Base-by-base conservation (phyloP, 2,797 vertebrate genomes). In the Alca torda region DNA sequence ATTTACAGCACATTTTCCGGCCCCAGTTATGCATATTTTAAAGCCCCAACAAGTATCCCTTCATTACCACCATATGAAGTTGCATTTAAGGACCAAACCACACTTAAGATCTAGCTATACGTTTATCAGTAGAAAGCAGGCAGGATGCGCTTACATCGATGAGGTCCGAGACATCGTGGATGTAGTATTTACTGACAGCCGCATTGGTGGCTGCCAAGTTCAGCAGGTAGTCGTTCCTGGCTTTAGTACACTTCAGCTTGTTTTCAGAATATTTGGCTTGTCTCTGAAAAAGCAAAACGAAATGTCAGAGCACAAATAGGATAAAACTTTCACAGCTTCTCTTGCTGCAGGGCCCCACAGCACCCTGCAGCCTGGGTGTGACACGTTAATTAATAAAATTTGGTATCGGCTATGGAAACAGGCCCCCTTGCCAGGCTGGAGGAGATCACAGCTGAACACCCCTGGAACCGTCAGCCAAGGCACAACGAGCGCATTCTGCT, bases 221-320 rank as follows among this genome's bases (percentile, higher is more conserved):
- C 96, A 99, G 98, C 96, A 99, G 98, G 98, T 99, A 99, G 97
- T 99, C 99, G 0, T 99, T 99, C 78, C 99, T 98, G 93, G 99
- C 99, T 91, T 99, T 99, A 25, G 99, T 99, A 92, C 99, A 99
- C 97, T 99, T 99, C 97, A 99, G 98, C 96, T 99, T 99, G 98
- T 99, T 99, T 96, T 99, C 99, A 8, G 98, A 99, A 88, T 99
- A 99, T 97, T 99, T 99, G 89, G 99, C 99, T 98, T 99, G 99
- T 96, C 99, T 99, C 99, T 99, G 95, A 37, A 97, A 95, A 85
- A 64, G 72, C 80, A 93, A 61, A 93, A 76, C 3, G 37, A 21
- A 24, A n/a, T 2, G n/a, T 48, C 64, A 96, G 87, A 89, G 60
- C 68, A 64, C 48, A 46, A 81, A 39, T 0, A 56, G 33, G 74